These are phyloP conservation scores for Abscondita cerata DNA, from an alignment of 2,888 invertebrate genomes.

Conservation along the genomic window DNA sequence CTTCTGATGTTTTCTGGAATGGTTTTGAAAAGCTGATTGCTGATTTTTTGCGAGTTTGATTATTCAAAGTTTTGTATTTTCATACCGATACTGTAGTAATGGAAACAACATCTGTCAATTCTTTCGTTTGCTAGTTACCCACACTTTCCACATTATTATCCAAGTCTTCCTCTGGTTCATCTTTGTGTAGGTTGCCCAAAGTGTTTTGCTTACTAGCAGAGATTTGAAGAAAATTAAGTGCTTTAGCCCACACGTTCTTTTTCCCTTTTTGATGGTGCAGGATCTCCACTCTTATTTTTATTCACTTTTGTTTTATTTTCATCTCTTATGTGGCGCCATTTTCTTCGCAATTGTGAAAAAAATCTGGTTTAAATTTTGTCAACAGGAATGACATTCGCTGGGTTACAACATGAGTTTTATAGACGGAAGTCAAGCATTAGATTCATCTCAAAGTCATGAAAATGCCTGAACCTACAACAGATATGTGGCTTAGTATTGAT, in stretches of 20 bases:
- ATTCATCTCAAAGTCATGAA: not conserved
- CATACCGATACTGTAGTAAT: not conserved
- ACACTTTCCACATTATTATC: not conserved
- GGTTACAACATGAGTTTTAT: not conserved
- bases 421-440: constrained; percentile 4
- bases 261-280: not conserved
- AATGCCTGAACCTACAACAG: constrained; percentile 4
- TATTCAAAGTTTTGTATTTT: too few species aligned
- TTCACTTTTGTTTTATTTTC: not conserved
- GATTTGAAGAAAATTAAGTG: not conserved
- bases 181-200: not conserved
- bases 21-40: not conserved
- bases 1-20: not conserved
- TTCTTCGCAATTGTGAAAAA: not conserved
- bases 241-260: not conserved
- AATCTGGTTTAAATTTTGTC: not conserved
- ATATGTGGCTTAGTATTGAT: not conserved
- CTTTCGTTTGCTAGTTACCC: too few species aligned
- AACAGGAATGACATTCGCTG: constrained; percentile 1
- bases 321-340: constrained; percentile 1
- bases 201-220: not conserved
- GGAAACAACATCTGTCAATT: not conserved
- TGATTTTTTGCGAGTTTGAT: not conserved
- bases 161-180: not conserved
- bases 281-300: constrained; percentile 1